These are phyloP conservation scores for Caerostris extrusa DNA, from an alignment of 1,140 invertebrate genomes.

Conservation along the genomic window DNA sequence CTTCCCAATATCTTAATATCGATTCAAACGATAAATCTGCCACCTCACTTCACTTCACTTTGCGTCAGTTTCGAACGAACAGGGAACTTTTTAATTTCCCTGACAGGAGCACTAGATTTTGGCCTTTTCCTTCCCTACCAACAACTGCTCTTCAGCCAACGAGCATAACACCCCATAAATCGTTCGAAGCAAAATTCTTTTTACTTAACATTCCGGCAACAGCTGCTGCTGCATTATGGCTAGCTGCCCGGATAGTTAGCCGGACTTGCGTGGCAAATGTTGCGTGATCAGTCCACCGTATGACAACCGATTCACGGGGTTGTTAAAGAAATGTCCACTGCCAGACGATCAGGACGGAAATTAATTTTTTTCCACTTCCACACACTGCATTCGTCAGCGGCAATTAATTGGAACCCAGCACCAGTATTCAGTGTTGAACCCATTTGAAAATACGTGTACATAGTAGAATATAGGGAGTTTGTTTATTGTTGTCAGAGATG, in stretches of 20 bases:
- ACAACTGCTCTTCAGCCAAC: not conserved
- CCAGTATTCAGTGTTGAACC: too few relatives aligned
- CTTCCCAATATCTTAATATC: not conserved
- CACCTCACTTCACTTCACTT: not conserved
- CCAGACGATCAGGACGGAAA: not conserved
- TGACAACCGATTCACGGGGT: conserved; percentile 13
- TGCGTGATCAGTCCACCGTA: not conserved
- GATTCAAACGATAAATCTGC: not conserved
- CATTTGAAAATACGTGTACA: too few relatives aligned
- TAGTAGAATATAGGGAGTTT: too few relatives aligned
- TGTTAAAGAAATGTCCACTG: conserved; percentile 42
- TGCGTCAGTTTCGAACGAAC: not conserved
- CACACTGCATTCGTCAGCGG: not conserved
- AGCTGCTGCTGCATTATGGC: conserved; percentile 12
- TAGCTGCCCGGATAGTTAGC: not conserved
- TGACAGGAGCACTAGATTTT: not conserved
- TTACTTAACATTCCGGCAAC: conserved; percentile 22
- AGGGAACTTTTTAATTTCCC: not conserved
- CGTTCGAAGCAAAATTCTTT: conserved; percentile 33
- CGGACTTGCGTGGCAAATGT: conserved; percentile 37
- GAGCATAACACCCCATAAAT: conserved; percentile 26
- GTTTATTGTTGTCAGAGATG: too few relatives aligned
- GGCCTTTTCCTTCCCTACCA: not conserved
- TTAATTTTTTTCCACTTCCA: conserved; percentile 36
- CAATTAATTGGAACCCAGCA: not conserved